phyloP scores from a whole-genome alignment of 1,140 invertebrate species.

The Lepidotrigona ventralis region DNA sequence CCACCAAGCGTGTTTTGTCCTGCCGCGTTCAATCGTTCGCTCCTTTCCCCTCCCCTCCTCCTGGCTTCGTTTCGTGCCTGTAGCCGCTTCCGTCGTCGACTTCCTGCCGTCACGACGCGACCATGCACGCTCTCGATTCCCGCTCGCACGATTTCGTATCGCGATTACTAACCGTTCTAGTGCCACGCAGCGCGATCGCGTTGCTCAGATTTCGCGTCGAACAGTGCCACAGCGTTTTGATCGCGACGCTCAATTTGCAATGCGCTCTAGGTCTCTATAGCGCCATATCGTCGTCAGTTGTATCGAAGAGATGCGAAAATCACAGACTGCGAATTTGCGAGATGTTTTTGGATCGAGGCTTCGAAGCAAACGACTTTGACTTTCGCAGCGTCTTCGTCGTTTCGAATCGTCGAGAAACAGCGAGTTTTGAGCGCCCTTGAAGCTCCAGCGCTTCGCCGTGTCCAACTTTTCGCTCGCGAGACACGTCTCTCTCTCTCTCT shows the following conservation, averaged over 20 bases:
- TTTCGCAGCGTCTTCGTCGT: not conserved
- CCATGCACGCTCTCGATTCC: not conserved
- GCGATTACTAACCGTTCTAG: not conserved
- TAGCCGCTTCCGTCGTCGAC: not conserved
- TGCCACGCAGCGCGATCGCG: too few relatives aligned
- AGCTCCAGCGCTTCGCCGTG: not conserved
- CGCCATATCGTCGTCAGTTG: too few relatives aligned
- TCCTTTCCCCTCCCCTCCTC: not conserved
- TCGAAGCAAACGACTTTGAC: not conserved
- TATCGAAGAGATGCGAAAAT: too few relatives aligned
- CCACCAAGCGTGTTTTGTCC: conserved; percentile 12
- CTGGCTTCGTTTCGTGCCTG: not conserved
- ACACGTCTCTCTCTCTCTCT: too few relatives aligned
- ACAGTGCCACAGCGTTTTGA: too few relatives aligned
- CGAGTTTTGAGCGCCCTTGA: not conserved
- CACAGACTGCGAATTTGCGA: not conserved
- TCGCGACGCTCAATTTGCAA: too few relatives aligned
- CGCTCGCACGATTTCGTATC: conserved; percentile 4
- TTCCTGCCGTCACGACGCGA: not conserved
- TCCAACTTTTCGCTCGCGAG: not conserved
- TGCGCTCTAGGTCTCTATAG: too few relatives aligned
- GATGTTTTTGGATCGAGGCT: not conserved
- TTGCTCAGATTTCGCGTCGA: too few relatives aligned
- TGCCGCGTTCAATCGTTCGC: not conserved
- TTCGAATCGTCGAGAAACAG: not conserved